A percentile compares a stretch with the other conserved stretches of the same genome.
These are phyloP conservation scores for Xestoiulus laeticollis DNA, from an alignment of 2,888 invertebrate species.

Conservation along the genomic window DNA sequence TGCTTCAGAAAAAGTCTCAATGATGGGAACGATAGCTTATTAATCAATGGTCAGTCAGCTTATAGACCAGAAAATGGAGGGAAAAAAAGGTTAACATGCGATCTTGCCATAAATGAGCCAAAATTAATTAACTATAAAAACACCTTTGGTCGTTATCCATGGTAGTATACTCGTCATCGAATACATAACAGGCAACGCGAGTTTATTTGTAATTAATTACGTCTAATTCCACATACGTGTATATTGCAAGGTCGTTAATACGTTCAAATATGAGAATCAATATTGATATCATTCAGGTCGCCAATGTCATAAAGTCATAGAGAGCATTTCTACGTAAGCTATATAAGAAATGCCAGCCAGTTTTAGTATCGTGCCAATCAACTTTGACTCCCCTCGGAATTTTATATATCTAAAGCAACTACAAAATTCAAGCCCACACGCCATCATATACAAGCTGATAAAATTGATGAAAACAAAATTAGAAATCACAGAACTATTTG, in stretches of 20 bases:
- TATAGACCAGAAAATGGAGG: neutral
- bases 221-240: neutral
- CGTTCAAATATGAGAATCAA: neutral
- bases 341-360: neutral
- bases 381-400: neutral
- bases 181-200: neutral
- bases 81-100: neutral
- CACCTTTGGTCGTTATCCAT: neutral
- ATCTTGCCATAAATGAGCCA: neutral
- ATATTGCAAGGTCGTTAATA: conserved; percentile 23
- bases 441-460: neutral
- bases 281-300: neutral
- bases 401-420: neutral
- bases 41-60: conserved; percentile 27
- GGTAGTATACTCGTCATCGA: neutral
- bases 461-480: neutral
- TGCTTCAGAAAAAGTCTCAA: neutral
- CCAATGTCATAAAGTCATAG: neutral
- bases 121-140: conserved; percentile 13
- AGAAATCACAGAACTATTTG: neutral
- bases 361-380: neutral
- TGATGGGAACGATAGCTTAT: neutral
- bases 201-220: neutral
- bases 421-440: neutral
- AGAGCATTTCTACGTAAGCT: neutral